phyloP scores from a whole-genome alignment of 2,888 invertebrate genomes.

The Tachina grossa region DNA sequence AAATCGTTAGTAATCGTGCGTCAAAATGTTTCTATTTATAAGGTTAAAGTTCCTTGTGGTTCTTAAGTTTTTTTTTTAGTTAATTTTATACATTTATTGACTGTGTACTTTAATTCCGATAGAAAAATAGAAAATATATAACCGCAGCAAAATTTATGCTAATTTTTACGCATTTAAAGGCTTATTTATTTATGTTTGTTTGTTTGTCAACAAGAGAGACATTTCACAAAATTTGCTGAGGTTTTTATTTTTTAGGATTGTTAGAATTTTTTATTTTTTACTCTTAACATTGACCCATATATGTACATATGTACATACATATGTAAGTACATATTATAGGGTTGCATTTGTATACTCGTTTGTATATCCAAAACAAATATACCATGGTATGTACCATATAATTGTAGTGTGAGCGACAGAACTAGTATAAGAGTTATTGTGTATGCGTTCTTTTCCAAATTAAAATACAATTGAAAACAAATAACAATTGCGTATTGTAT shows the following conservation, averaged over 20 bases:
- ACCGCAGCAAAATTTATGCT: background rate
- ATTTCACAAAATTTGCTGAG: background rate
- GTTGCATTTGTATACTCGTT: no score
- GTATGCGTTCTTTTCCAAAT: no score
- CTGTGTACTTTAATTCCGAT: background rate
- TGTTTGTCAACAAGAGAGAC: constrained; percentile 14
- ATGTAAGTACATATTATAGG: no score
- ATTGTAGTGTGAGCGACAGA: no score
- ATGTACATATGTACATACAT: background rate
- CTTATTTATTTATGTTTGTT: background rate
- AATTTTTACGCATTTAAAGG: background rate
- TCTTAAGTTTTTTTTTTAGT: background rate
- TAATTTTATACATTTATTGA: background rate
- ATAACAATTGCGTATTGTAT: no score
- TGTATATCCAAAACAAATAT: no score
- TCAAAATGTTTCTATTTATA: background rate
- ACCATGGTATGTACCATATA: no score
- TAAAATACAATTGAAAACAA: no score
- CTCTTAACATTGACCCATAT: constrained; percentile 40
- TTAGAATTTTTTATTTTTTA: background rate
- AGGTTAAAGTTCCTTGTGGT: background rate
- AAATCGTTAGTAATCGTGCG: background rate
- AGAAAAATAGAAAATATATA: background rate
- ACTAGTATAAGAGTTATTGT: no score
- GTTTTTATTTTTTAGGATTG: background rate